Evolutionary conservation across 2,888 invertebrate species (phyloP).

Genomic region (Pachymerium ferrugineum): DNA sequence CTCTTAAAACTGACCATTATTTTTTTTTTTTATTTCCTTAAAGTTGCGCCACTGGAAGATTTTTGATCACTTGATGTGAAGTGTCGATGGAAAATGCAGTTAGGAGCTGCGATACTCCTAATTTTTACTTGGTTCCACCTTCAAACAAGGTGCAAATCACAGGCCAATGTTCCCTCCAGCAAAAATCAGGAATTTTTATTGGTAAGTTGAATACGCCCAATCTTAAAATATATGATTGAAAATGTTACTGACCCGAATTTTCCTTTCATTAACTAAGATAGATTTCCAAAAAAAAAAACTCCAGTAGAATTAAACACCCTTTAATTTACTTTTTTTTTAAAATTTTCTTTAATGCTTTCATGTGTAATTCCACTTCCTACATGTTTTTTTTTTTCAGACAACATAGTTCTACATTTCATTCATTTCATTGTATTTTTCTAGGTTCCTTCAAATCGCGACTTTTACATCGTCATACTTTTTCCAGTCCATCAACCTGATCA

Average conservation of each 20-base stretch:
- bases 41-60: not conserved
- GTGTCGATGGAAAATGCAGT: not conserved
- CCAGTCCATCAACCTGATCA: constrained; percentile 41
- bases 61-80: not conserved
- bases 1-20: not conserved
- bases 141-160: not conserved
- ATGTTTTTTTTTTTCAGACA: not conserved
- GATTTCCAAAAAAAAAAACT: not conserved
- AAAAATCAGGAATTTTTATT: not conserved
- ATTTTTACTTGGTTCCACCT: not conserved
- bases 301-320: not conserved
- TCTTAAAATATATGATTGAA: not conserved
- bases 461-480: constrained; percentile 41
- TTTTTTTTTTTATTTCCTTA: not conserved
- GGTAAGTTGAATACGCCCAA: not conserved
- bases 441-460: constrained; percentile 39
- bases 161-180: not conserved
- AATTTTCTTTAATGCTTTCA: no score
- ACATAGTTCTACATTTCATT: no score
- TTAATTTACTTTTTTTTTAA: not conserved
- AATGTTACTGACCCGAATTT: not conserved
- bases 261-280: no score
- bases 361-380: not conserved
- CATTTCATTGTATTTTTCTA: constrained; percentile 34
- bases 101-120: not conserved